Evolutionary conservation across 2,888 invertebrate genomes (phyloP), one percentile per base, ranked within the genome.

Genomic region (Chouioia cunea): DNA sequence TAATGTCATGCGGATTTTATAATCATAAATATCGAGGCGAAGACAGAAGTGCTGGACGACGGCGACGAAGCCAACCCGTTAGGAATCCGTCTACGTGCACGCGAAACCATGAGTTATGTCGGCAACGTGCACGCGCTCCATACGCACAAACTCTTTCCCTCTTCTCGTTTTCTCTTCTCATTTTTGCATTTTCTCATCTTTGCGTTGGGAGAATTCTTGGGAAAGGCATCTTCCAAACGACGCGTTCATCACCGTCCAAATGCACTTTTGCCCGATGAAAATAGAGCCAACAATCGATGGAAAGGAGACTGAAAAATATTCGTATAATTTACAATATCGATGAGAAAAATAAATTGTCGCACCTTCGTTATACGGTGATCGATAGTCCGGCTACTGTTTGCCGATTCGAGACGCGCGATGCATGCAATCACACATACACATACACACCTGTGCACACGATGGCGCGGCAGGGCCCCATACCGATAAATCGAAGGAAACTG

Each of bases 1-100:
- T 84, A 83, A 84, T 83, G 83, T 75, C 79, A 83, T 82, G 82
- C 82, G 79, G 78, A 78, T 79, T 82, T 83, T 83, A 84, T 83
- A 82, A 83, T 84, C 82, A 80, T 83, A 83, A 84, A 83, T 83
- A 83, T 84, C 79, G 80, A 81, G 77, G 71, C 58, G 18, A 18
- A n/a, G 46, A 20, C 15, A 48, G 69, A 54, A 67, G 62, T 36
- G 10, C 36, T 36, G 6, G 36, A 72, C 71, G 59, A 63, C 68
- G 70, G 52, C 70, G 69, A 27, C 64, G 46, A 58, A 60, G 53
- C 52, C 72, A 75, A 74, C 77, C 82, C 82, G 82, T 83, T 83
- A 83, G 80, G 81, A 79, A 81, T 82, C 79, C 79, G 74, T 73
- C 77, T 77, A 77, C 79, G 78, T n/a, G 10, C 20, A 46, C n/a